phyloP scores from a whole-genome alignment of 92 coral and sea anemone species.

The Phymanthus crucifer region DNA sequence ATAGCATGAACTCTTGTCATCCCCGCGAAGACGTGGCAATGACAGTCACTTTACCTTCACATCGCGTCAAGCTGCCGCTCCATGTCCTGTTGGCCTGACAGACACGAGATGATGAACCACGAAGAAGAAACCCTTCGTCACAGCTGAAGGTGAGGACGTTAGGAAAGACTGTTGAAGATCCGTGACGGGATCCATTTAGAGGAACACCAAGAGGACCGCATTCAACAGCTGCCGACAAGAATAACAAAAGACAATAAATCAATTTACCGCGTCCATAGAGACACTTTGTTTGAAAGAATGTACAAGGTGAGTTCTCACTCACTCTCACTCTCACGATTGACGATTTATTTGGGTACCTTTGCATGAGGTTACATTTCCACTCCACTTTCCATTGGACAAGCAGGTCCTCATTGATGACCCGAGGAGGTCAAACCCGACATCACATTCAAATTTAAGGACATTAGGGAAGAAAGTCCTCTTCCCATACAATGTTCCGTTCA shows the following conservation, averaged over 20 bases:
- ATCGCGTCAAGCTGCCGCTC: constrained; percentile 37
- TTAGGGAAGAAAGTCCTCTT: constrained; percentile 24
- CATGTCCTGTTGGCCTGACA: constrained; percentile 47
- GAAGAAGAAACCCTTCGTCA: constrained; percentile 51
- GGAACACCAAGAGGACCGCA: neutral
- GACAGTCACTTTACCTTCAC: constrained; percentile 56
- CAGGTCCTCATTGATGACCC: constrained; percentile 44
- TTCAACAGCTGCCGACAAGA: neutral
- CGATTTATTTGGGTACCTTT: too few relatives aligned
- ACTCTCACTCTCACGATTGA: too few relatives aligned
- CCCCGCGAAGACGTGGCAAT: too few relatives aligned
- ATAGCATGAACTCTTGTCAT: too few relatives aligned
- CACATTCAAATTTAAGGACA: constrained; percentile 14
- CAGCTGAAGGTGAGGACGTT: constrained; percentile 26
- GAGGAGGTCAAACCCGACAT: constrained; percentile 32
- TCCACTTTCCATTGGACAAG: constrained; percentile 32
- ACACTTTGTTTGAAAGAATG: too few relatives aligned
- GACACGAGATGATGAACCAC: constrained; percentile 49
- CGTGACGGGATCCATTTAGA: neutral
- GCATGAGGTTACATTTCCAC: constrained; percentile 36
- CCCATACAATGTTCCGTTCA: constrained; percentile 35
- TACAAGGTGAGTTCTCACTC: too few relatives aligned
- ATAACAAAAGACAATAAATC: neutral
- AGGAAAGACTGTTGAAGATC: neutral
- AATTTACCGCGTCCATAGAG: too few relatives aligned